Evolutionary conservation across 2,797 vertebrate genomes (phyloP), one percentile per base, ranked within the genome.

Genomic region (Coilia nasus): DNA sequence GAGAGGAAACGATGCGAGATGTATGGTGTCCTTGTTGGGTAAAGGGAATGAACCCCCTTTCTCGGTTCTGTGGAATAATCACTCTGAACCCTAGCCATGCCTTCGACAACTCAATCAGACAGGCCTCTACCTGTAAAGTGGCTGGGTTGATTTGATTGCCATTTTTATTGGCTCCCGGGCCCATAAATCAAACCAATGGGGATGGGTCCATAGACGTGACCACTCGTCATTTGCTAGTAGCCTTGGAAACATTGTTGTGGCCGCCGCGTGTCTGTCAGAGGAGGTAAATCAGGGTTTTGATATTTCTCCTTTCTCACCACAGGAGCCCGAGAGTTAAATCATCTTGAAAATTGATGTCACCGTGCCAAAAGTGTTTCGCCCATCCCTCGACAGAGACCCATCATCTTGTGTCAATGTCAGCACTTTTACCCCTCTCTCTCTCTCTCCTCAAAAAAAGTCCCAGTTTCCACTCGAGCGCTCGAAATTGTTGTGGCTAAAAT

Each of bases 1-100:
- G 96, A 91, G 97, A 98, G 97, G 98, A 97, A 96, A 96, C 96
- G 96, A 96, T 94, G 93, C 92, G 96, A 97, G 95, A 97, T 97
- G 95, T 97, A 97, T 96, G 96, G 95, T 95, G 96, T 96, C 97
- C 96, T 97, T 97, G 96, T 95, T 96, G 95, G 94, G 89, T 81
- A 93, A 44, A 93, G 91, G 92, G 94, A 95, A 95, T 94, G 95
- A 94, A 95, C 93, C 95, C 93, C 88, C 87, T 88, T 91, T 94
- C 93, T 93, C 93, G 91, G 93, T 94, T 94, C 94, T 92, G 92
- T 90, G 82, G 94, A 94, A 95, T 96, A 96, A 96, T 96, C 95
- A 95, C 94, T 96, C 94, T 95, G 95, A 95, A 94, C 95, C 94
- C 94, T 94, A 96, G 95, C 95, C 94, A 96, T 95, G 96, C 95